Evolutionary conservation across 35 echinoderm and acorn worm genomes (phyloP).

Genomic region (Ophiothrix spiculata): DNA sequence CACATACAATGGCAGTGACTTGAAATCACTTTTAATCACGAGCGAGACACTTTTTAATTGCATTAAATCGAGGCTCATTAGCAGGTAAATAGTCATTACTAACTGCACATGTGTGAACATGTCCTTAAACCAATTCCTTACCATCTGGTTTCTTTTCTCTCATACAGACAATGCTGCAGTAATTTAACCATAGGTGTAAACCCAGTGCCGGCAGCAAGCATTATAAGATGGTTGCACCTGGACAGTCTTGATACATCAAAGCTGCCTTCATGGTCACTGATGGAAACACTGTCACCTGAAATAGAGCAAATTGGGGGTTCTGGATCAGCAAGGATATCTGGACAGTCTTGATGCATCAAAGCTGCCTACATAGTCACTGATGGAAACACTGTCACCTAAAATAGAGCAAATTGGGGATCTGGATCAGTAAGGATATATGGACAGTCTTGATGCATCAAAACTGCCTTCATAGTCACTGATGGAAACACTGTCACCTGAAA

Average conservation of each 20-base stretch:
- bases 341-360: slow-evolving; percentile 51
- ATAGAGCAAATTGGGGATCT: background rate
- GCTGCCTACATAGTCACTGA: slow-evolving; percentile 85
- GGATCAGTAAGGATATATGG: background rate
- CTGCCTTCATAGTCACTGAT: slow-evolving; percentile 88
- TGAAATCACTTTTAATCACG: too few relatives aligned
- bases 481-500: slow-evolving; percentile 58
- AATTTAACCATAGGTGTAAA: slow-evolving; percentile 88
- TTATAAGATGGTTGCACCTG: slow-evolving; percentile 28
- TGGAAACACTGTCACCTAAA: slow-evolving; percentile 61
- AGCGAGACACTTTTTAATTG: too few relatives aligned
- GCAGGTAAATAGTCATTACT: too few relatives aligned
- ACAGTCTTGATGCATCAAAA: slow-evolving; percentile 46
- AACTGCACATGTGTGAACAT: background rate
- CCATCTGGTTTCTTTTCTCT: slow-evolving; percentile 24
- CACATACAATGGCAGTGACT: too few relatives aligned
- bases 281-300: slow-evolving; percentile 61
- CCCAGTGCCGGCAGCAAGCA: slow-evolving; percentile 84
- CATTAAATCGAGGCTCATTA: too few relatives aligned
- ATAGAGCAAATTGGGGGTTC: background rate
- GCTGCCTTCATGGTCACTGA: slow-evolving; percentile 85
- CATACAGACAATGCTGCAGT: slow-evolving; percentile 18
- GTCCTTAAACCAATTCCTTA: background rate
- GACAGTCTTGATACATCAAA: slow-evolving; percentile 51
- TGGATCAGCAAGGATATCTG: background rate